These are phyloP conservation scores for Plecotus auritus DNA, from an alignment of 2,113 vertebrate species.

Conservation along the genomic window DNA sequence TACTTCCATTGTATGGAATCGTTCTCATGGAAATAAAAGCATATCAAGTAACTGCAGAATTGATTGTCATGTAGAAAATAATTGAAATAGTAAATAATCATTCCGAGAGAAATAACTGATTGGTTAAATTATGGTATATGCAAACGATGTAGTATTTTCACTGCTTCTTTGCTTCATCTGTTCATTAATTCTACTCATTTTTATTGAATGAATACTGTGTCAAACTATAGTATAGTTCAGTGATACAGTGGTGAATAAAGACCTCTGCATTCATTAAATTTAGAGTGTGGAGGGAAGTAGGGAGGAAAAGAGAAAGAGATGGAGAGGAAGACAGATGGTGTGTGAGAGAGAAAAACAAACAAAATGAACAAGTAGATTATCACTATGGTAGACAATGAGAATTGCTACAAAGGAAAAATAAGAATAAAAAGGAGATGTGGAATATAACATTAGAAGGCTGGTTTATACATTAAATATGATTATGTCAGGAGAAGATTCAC, in stretches of 20 bases:
- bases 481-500: accelerated
- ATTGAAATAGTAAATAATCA: not conserved
- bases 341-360: not conserved
- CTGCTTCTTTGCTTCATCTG: not conserved
- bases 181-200: not conserved
- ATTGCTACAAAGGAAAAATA: not conserved
- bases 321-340: not conserved
- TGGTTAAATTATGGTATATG: not conserved
- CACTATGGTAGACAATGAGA: not conserved
- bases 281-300: not conserved
- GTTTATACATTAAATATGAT: not conserved
- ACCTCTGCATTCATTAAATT: not conserved
- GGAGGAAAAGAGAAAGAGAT: not conserved
- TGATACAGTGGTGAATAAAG: not conserved
- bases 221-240: not conserved
- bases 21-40: not conserved
- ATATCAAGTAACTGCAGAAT: not conserved
- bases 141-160: not conserved
- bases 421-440: not conserved
- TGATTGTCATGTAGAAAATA: not conserved
- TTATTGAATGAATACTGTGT: not conserved
- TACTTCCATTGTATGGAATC: not conserved
- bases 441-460: accelerated
- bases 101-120: not conserved
- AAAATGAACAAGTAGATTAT: not conserved